These are phyloP conservation scores for Bactericera cockerelli DNA, from an alignment of 1,140 invertebrate species.

Conservation along the genomic window DNA sequence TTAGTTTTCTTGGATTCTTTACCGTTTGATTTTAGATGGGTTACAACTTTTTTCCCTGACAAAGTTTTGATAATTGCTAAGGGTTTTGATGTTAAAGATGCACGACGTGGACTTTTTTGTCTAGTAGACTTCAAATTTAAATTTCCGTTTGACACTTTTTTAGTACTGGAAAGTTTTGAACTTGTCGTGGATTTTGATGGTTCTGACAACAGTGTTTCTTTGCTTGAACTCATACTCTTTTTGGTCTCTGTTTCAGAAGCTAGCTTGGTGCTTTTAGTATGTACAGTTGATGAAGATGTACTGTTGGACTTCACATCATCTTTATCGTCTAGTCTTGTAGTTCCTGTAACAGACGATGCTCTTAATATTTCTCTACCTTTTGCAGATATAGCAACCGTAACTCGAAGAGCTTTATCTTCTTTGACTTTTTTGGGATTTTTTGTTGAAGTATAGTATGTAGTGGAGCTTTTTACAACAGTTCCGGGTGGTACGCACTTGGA, in stretches of 20 bases:
- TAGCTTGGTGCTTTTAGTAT: conserved; percentile 7
- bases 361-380: conserved; percentile 32
- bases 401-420: conserved; percentile 32
- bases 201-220: conserved; percentile 3
- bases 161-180: conserved; percentile 10
- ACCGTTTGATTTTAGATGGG: conserved; percentile 22
- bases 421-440: conserved; percentile 25
- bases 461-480: conserved; percentile 30
- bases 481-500: conserved; percentile 24
- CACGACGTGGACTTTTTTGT: conserved; percentile 5
- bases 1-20: conserved; percentile 22
- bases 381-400: conserved; percentile 31
- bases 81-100: conserved; percentile 13
- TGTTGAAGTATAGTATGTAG: conserved; percentile 28
- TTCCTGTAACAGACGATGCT: conserved; percentile 22
- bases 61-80: conserved; percentile 21
- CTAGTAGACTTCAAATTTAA: neutral
- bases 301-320: conserved; percentile 16
- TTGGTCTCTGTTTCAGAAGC: conserved; percentile 11
- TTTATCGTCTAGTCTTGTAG: conserved; percentile 10
- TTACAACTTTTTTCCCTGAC: conserved; percentile 15
- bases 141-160: conserved; percentile 19
- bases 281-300: conserved; percentile 25
- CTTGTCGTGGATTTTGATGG: conserved; percentile 8
- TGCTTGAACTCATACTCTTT: conserved; percentile 14